phyloP scores from a whole-genome alignment of 1,140 invertebrate genomes.

The Piezodorus guildinii region DNA sequence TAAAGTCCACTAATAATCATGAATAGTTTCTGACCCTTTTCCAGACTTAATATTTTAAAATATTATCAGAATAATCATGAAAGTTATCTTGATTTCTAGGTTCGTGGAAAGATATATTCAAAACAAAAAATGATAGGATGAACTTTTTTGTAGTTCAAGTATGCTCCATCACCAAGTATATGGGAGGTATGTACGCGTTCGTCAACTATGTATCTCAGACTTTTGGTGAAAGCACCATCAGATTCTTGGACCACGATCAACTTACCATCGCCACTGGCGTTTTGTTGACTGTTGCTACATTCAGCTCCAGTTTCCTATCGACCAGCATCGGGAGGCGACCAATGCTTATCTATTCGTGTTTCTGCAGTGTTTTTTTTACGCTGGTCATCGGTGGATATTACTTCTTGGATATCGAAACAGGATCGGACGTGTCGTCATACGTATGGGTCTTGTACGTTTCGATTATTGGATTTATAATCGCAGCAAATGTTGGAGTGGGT shows the following conservation, averaged over 20 bases:
- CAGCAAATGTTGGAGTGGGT: conserved; percentile 35
- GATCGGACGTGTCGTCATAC: not conserved
- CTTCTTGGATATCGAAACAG: conserved; percentile 13
- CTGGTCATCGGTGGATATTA: conserved; percentile 15
- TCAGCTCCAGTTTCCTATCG: conserved; percentile 35
- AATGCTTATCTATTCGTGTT: conserved; percentile 38
- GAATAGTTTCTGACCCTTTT: no score
- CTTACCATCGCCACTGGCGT: conserved; percentile 15
- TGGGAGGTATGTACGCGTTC: no score
- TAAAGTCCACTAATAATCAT: conserved; percentile 58
- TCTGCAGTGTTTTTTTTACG: conserved; percentile 2
- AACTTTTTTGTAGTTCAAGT: no score
- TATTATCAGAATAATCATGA: no score
- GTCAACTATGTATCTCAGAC: no score
- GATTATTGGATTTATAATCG: conserved; percentile 29
- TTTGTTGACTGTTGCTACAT: conserved; percentile 34
- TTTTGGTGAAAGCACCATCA: no score
- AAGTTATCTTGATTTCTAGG: no score
- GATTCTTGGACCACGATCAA: no score
- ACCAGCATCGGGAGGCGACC: conserved; percentile 38
- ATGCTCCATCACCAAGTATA: no score
- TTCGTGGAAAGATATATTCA: no score
- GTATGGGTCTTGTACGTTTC: conserved; percentile 23
- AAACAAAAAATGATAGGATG: no score
- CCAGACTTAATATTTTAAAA: no score